Evolutionary conservation across 2,113 vertebrate genomes (phyloP).

Genomic region (Heterotis niloticus): DNA sequence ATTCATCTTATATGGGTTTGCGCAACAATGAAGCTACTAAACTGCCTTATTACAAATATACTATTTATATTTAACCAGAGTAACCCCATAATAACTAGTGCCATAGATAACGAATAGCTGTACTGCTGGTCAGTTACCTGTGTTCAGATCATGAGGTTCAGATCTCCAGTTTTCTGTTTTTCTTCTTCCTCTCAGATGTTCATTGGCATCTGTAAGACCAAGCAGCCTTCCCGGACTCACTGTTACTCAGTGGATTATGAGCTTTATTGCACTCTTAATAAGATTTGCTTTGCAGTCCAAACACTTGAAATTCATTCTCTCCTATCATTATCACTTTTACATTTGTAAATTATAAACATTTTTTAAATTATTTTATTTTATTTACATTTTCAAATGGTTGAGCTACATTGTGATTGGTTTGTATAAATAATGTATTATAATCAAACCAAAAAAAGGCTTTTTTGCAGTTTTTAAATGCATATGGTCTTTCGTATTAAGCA

Average conservation of each 20-base stretch:
- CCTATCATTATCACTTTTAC: background rate
- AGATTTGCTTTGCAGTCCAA: constrained; percentile 25
- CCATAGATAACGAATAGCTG: background rate
- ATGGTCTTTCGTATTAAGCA: too few species aligned
- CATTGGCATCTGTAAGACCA: background rate
- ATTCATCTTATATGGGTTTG: too few species aligned
- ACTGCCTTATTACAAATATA: too few species aligned
- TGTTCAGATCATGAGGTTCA: background rate
- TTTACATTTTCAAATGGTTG: too few species aligned
- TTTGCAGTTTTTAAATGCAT: background rate
- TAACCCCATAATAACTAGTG: too few species aligned
- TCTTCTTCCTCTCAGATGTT: background rate
- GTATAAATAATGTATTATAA: too few species aligned
- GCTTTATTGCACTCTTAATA: constrained; percentile 46
- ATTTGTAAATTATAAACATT: too few species aligned
- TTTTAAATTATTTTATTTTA: too few species aligned
- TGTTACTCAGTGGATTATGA: constrained; percentile 49
- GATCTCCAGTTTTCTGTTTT: background rate
- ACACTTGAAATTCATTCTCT: background rate
- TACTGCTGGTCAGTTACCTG: background rate
- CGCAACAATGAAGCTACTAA: too few species aligned
- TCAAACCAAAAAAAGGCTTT: too few species aligned
- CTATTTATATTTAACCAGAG: too few species aligned
- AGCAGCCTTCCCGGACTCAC: constrained; percentile 18
- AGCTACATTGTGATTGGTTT: too few species aligned